Conservation (phyloP, 2,797 vertebrate genomes). For the Thunnus albacares region DNA sequence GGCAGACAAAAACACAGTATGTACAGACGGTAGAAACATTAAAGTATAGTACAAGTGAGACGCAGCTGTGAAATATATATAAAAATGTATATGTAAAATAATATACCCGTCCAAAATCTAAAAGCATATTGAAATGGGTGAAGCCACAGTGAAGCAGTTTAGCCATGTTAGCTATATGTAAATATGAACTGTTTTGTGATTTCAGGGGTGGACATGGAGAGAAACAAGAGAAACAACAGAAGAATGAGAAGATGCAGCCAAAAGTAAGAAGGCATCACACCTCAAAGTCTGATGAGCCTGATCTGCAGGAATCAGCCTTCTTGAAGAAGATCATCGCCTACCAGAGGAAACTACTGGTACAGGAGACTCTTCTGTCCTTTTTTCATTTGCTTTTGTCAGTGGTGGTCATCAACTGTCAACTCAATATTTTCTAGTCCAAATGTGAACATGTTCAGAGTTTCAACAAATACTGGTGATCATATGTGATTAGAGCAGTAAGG, state of each 20-base stretch:
- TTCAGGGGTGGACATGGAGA: constrained; percentile 88
- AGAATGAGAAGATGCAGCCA: constrained; percentile 88
- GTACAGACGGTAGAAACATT: neutral
- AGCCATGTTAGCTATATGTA: neutral
- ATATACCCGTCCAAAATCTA: too few relatives aligned
- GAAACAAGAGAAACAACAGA: constrained; percentile 87
- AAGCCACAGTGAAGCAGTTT: neutral
- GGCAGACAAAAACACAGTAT: neutral
- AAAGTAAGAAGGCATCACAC: constrained; percentile 87
- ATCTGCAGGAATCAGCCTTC: constrained; percentile 95
- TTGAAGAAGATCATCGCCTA: constrained; percentile 97
- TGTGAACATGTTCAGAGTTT: neutral
- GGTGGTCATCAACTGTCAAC: neutral
- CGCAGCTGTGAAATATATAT: too few relatives aligned
- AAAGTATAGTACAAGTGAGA: neutral
- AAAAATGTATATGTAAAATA: too few relatives aligned
- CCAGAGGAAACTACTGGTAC: constrained; percentile 95
- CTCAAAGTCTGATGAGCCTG: constrained; percentile 90
- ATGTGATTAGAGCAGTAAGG: neutral
- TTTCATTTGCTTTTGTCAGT: neutral
- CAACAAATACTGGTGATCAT: neutral
- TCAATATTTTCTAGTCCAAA: neutral
- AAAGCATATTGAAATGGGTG: neutral
- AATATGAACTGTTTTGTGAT: constrained; percentile 19
- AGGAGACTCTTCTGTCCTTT: neutral